These are phyloP conservation scores for Drosophila neutralis DNA, from an alignment of 2,888 invertebrate species.

Conservation along the genomic window DNA sequence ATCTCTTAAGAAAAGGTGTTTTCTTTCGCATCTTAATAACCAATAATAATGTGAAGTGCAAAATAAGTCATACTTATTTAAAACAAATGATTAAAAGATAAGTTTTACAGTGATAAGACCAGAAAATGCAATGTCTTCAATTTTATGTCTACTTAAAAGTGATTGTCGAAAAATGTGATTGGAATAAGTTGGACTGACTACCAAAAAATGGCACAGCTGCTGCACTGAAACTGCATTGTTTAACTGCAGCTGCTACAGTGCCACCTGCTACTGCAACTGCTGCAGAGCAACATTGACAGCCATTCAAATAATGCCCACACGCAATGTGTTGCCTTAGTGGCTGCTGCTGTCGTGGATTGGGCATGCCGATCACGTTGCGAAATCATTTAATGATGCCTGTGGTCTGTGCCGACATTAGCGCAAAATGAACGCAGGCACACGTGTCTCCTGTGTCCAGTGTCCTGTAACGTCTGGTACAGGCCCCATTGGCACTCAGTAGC, in stretches of 20 bases:
- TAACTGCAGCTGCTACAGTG: background rate
- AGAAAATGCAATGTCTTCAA: background rate
- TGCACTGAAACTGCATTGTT: conserved; percentile 11
- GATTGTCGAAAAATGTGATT: background rate
- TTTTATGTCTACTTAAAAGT: background rate
- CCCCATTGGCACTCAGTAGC: conserved; percentile 14
- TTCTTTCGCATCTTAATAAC: background rate
- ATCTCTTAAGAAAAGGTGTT: background rate
- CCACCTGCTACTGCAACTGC: background rate
- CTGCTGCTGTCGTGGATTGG: conserved; percentile 3
- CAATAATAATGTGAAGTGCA: background rate
- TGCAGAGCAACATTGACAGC: conserved; percentile 10
- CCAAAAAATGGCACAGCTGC: conserved; percentile 13
- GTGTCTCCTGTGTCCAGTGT: conserved; percentile 2
- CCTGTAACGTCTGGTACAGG: background rate
- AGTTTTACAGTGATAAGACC: background rate
- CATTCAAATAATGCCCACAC: conserved; percentile 41
- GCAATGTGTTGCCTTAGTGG: conserved; percentile 36
- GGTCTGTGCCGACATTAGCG: conserved; percentile 6
- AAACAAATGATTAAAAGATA: background rate
- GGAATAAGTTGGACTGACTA: background rate
- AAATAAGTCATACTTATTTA: background rate
- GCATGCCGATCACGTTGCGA: conserved; percentile 53
- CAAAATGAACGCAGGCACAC: conserved; percentile 20
- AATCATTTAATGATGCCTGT: conserved; percentile 63